Evolutionary conservation across 1,140 invertebrate species (phyloP).

Genomic region (Drosophila rufa): DNA sequence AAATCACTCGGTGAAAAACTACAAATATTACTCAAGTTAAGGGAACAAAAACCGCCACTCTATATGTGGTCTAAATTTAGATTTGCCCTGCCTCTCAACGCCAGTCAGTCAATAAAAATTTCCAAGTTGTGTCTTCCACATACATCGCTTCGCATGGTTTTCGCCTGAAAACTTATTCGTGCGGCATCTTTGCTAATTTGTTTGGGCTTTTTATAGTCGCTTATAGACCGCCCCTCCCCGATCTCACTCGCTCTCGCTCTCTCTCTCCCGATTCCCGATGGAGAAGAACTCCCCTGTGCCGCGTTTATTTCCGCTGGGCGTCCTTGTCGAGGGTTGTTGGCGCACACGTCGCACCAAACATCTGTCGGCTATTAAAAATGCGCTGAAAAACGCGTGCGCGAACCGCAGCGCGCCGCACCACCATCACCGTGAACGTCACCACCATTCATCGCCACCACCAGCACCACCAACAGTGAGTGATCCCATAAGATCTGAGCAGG

Average conservation of each 20-base stretch:
- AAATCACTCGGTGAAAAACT: constrained; percentile 1
- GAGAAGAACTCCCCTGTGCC: constrained; percentile 32
- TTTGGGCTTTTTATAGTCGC: constrained; percentile 74
- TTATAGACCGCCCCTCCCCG: constrained; percentile 1
- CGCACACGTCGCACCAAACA: constrained; percentile 67
- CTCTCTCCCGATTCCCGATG: neutral
- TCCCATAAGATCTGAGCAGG: constrained; percentile 10
- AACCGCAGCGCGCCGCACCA: constrained; percentile 45
- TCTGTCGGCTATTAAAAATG: constrained; percentile 84
- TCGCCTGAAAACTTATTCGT: constrained; percentile 34
- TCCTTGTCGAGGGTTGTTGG: constrained; percentile 80
- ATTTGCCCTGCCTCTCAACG: constrained; percentile 5
- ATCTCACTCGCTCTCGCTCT: neutral
- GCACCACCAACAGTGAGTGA: constrained; percentile 9
- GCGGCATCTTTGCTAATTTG: constrained; percentile 76
- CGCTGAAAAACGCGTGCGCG: constrained; percentile 80
- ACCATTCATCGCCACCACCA: constrained; percentile 27
- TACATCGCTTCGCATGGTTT: constrained; percentile 25
- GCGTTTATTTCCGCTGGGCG: constrained; percentile 58
- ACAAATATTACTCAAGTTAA: neutral
- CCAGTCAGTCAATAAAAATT: constrained; percentile 63
- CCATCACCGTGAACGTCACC: constrained; percentile 37
- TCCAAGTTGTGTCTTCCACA: constrained; percentile 48
- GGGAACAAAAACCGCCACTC: constrained; percentile 7
- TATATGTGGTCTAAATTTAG: constrained; percentile 28